Conservation (phyloP, 2,797 vertebrate species). For the Buphagus erythrorhynchus region DNA sequence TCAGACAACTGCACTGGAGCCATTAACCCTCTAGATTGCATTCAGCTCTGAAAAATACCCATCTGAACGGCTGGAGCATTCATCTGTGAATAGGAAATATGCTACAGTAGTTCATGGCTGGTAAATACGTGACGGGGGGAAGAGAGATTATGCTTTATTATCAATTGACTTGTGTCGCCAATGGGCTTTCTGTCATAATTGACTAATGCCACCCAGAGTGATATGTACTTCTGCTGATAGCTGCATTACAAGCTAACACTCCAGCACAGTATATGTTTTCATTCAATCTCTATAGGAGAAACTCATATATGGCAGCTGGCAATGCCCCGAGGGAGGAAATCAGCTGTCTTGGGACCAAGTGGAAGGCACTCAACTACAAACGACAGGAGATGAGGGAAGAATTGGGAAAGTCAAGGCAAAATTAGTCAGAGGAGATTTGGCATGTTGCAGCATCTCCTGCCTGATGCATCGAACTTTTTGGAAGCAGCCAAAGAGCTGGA, state of each 20-base stretch:
- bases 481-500: background rate
- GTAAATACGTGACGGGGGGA: constrained; percentile 43
- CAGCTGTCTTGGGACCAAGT: constrained; percentile 29
- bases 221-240: constrained; percentile 69
- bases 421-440: background rate
- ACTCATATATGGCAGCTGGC: constrained; percentile 59
- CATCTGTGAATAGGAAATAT: constrained; percentile 68
- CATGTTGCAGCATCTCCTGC: background rate
- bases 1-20: constrained; percentile 38
- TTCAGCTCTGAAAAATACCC: constrained; percentile 55
- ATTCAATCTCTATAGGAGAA: constrained; percentile 60
- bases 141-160: constrained; percentile 58
- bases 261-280: constrained; percentile 60
- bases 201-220: constrained; percentile 69
- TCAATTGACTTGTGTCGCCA: constrained; percentile 60
- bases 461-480: background rate
- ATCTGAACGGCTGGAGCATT: constrained; percentile 66
- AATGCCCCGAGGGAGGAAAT: constrained; percentile 35
- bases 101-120: constrained; percentile 58
- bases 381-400: background rate
- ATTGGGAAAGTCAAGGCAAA: constrained; percentile 15
- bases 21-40: constrained; percentile 70
- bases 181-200: constrained; percentile 70
- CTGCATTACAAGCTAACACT: constrained; percentile 57
- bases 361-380: constrained; percentile 50